These are phyloP conservation scores for Oryctes rhinoceros DNA, from an alignment of 1,140 invertebrate species.

Conservation along the genomic window DNA sequence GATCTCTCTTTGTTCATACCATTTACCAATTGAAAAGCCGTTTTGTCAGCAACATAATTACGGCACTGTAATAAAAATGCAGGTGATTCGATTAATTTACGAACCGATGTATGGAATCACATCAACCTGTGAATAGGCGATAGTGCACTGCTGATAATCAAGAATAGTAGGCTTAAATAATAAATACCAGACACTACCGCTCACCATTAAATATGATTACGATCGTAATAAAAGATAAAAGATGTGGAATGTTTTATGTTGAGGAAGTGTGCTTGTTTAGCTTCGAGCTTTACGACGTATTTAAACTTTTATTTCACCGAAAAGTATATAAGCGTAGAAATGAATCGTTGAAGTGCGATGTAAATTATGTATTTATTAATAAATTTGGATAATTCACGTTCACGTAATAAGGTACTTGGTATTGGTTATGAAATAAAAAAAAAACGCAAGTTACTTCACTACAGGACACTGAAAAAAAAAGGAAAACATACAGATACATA, in stretches of 20 bases:
- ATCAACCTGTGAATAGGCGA: conserved; percentile 31
- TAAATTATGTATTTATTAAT: conserved; percentile 27
- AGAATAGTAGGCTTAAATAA: conserved; percentile 28
- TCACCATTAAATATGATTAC: conserved; percentile 15
- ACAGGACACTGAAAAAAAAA: background rate
- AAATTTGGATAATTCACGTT: background rate
- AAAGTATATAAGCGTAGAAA: background rate
- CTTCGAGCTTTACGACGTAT: background rate
- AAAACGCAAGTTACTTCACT: background rate
- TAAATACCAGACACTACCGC: conserved; percentile 19
- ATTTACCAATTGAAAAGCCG: background rate
- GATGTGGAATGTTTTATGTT: conserved; percentile 17
- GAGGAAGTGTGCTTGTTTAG: conserved; percentile 12
- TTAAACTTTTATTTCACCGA: background rate
- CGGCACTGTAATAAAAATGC: conserved; percentile 4
- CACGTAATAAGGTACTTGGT: background rate
- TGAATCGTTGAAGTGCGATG: background rate
- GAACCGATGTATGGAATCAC: background rate
- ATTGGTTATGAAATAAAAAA: background rate
- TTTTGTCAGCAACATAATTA: background rate
- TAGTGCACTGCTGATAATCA: conserved; percentile 12
- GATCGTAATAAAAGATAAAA: conserved; percentile 17
- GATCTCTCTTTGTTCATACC: background rate
- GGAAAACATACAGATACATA: background rate
- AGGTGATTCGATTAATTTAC: conserved; percentile 7